These are phyloP conservation scores for Yponomeuta malinellus DNA, from an alignment of 2,888 invertebrate genomes.

Conservation along the genomic window DNA sequence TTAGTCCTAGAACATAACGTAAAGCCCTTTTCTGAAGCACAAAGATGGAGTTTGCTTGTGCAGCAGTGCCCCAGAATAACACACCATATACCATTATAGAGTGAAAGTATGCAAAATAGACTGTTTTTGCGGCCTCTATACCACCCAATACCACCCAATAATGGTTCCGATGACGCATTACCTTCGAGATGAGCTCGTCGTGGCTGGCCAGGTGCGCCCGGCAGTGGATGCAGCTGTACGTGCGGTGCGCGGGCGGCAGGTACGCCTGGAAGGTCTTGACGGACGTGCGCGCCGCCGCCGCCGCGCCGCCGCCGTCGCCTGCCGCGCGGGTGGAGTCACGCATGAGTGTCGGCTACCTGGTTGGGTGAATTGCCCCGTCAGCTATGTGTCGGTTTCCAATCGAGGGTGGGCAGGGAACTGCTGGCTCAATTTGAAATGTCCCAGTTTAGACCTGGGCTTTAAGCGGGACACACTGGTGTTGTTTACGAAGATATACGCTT, in stretches of 20 bases:
- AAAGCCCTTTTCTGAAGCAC: too few relatives aligned
- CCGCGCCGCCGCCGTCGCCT: conserved; percentile 64
- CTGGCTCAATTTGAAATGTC: neutral
- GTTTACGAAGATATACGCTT: too few relatives aligned
- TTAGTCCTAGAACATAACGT: too few relatives aligned
- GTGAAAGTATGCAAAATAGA: too few relatives aligned
- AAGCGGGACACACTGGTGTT: too few relatives aligned
- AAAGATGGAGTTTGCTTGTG: too few relatives aligned
- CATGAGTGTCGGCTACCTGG: conserved; percentile 75
- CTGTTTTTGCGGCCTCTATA: too few relatives aligned
- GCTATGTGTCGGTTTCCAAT: conserved; percentile 19
- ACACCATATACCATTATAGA: too few relatives aligned
- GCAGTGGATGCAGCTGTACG: conserved; percentile 99
- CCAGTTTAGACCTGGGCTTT: too few relatives aligned
- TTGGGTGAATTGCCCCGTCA: conserved; percentile 53
- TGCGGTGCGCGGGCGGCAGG: conserved; percentile 98
- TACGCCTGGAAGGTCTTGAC: conserved; percentile 99
- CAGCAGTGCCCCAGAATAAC: too few relatives aligned
- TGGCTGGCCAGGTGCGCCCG: conserved; percentile 99
- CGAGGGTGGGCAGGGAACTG: neutral
- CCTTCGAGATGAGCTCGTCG: conserved; percentile 99
- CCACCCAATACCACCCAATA: too few relatives aligned
- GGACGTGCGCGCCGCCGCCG: conserved; percentile 78
- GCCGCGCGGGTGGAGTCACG: conserved; percentile 72
- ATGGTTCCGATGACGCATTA: conserved; percentile 36